Percentiles rank a stretch among this genome's conserved stretches.
phyloP scores from a whole-genome alignment of 2,888 invertebrate species.

The Megamerina dolium region DNA sequence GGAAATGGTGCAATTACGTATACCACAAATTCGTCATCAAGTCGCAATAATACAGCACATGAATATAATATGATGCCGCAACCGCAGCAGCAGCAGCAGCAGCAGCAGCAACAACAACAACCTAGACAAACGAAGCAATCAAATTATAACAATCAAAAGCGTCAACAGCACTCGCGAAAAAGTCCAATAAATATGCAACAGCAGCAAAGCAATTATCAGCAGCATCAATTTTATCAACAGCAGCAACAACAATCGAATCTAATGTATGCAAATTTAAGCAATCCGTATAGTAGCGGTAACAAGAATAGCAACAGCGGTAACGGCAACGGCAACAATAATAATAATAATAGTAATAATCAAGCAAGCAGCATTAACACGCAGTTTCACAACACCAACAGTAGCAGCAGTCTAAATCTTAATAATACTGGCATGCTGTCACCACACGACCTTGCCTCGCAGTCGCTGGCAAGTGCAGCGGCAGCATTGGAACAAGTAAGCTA shows the following conservation, averaged over 20 bases:
- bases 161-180: conserved; percentile 30
- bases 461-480: conserved; percentile 41
- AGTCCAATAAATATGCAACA: too few relatives aligned
- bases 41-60: conserved; percentile 28
- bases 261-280: conserved; percentile 17
- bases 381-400: conserved; percentile 26
- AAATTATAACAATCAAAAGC: conserved; percentile 30
- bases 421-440: conserved; percentile 28
- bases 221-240: conserved; percentile 21
- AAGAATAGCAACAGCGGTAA: conserved; percentile 18
- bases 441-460: conserved; percentile 32
- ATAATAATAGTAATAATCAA: conserved; percentile 17
- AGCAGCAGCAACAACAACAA: conserved; percentile 26
- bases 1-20: conserved; percentile 18
- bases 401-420: conserved; percentile 17
- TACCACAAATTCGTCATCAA: conserved; percentile 28
- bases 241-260: conserved; percentile 21
- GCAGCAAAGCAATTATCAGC: conserved; percentile 24
- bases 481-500: conserved; percentile 39
- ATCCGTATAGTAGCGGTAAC: too few relatives aligned
- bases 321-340: conserved; percentile 20
- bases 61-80: conserved; percentile 18
- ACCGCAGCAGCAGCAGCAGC: conserved; percentile 14
- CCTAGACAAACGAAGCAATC: conserved; percentile 28
- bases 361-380: too few relatives aligned